Percentiles rank a stretch among this genome's conserved stretches.
phyloP scores from a whole-genome alignment of 2,888 invertebrate genomes.

The Apeira syringaria region DNA sequence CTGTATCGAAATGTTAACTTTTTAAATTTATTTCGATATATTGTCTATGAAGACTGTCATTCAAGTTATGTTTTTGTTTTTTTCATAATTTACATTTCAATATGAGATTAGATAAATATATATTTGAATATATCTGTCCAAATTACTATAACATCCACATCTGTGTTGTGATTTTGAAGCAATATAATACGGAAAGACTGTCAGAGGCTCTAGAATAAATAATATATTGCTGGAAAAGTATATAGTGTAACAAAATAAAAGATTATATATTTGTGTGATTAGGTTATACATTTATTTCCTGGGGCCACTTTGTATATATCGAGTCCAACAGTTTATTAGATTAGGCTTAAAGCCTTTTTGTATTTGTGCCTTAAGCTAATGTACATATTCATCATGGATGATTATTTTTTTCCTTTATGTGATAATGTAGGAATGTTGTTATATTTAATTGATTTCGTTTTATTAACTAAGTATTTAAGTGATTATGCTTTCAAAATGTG shows the following conservation, averaged over 20 bases:
- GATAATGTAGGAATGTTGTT: conserved; percentile 48
- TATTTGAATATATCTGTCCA: conserved; percentile 31
- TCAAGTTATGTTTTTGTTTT: too few relatives aligned
- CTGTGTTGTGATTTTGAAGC: conserved; percentile 66
- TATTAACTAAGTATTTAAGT: conserved; percentile 34
- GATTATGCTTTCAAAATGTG: conserved; percentile 40
- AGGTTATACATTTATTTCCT: conserved; percentile 52
- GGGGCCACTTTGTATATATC: conserved; percentile 69
- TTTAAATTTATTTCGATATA: too few relatives aligned
- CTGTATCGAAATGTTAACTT: too few relatives aligned
- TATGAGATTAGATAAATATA: too few relatives aligned
- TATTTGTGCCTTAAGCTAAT: conserved; percentile 70
- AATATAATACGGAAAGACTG: conserved; percentile 70
- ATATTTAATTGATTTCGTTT: conserved; percentile 43
- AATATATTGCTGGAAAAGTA: conserved; percentile 44
- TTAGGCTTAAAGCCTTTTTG: conserved; percentile 68
- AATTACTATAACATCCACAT: conserved; percentile 36
- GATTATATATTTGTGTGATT: conserved; percentile 35
- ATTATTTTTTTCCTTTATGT: conserved; percentile 58
- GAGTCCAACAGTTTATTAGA: conserved; percentile 45
- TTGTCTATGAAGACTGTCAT: too few relatives aligned
- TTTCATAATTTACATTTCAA: conserved; percentile 19
- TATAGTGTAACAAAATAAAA: conserved; percentile 29
- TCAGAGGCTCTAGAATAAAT: conserved; percentile 59
- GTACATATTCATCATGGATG: conserved; percentile 77